Evolutionary conservation across 1,140 invertebrate genomes (phyloP).

Genomic region (Heliconius nattereri): DNA sequence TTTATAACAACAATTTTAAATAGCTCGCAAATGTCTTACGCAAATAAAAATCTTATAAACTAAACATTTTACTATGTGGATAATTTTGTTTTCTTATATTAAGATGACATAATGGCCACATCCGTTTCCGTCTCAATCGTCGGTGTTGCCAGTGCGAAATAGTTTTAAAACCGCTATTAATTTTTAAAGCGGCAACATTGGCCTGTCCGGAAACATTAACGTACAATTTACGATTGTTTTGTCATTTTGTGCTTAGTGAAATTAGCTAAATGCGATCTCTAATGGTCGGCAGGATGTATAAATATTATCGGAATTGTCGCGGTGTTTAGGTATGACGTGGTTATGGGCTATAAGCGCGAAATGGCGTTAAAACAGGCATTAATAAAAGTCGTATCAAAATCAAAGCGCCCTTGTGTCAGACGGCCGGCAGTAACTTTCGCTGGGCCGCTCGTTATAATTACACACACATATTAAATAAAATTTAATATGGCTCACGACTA

Average conservation of each 20-base stretch:
- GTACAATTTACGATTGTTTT: conserved; percentile 75
- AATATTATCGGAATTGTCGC: conserved; percentile 69
- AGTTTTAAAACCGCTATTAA: conserved; percentile 73
- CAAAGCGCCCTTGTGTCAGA: conserved; percentile 33
- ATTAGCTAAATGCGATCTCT: conserved; percentile 70
- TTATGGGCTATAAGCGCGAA: conserved; percentile 51
- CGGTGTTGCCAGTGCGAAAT: conserved; percentile 70
- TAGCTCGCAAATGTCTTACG: conserved; percentile 30
- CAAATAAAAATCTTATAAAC: conserved; percentile 52
- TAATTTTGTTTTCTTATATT: conserved; percentile 63
- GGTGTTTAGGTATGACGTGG: conserved; percentile 59
- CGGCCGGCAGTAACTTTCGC: conserved; percentile 20
- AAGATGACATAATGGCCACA: conserved; percentile 68
- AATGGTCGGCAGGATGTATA: conserved; percentile 71
- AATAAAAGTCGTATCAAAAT: conserved; percentile 55
- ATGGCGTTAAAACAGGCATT: conserved; percentile 58
- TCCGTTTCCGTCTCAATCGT: conserved; percentile 64
- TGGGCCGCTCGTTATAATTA: conserved; percentile 29
- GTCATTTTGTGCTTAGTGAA: conserved; percentile 60
- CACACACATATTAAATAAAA: conserved; percentile 28
- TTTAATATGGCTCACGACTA: conserved; percentile 20
- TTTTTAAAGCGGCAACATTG: conserved; percentile 74
- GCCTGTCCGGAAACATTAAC: conserved; percentile 77
- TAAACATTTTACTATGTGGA: conserved; percentile 65
- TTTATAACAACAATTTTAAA: conserved; percentile 26